Base-by-base conservation (phyloP, 2,888 invertebrate genomes). In the Dolichomitus sp. region DNA sequence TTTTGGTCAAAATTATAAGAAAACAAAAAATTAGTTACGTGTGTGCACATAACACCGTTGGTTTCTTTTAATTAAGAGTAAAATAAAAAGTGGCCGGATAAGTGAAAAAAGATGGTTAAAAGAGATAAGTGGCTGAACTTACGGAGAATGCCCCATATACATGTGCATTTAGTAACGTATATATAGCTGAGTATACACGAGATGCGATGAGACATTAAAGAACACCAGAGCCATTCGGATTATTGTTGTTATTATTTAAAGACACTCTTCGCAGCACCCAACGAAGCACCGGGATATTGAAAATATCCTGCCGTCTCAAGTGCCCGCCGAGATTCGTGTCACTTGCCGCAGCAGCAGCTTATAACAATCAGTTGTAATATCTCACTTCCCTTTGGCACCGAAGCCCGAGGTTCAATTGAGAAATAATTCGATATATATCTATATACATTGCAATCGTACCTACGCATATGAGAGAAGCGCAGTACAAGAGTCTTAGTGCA, bases 241-340 rank as follows among this genome's bases (percentile, higher is more conserved):
- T 75, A 76, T 59, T 48, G 14, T 68, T 69, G 7, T 57, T 70
- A 12, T 70, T 33, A 33, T 52, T 68, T 30, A 57, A 30, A 57
- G 30, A 42, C 27, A 45, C 30, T 57, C 30, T 4, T 30, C 3
- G 30, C 17, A 54, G 69, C 57, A 27, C 12, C 30, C 30, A 45
- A 59, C 30, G 57, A 12, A 2, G 17, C 40, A 27, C 11, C 27
- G 27, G 65, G 52, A 33, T 65, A 75, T 75, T 57, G 66, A 66
- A 75, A 75, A 75, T 66, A 75, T 66, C 76, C 68, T 59, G 59
- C 11, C 45, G 76, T 76, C 59, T 68, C 66, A 9, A 66, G 76
- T 66, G 54, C 42, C 17, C 45, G 12, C 68, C 4, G 59, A 54
- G 68, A 76, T 68, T 76, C 23, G 68, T 66, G 19, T 75, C 57